Evolutionary conservation across 2,888 invertebrate species (phyloP), one percentile per base, ranked within the genome.

Genomic region (Melinaea menophilus): DNA sequence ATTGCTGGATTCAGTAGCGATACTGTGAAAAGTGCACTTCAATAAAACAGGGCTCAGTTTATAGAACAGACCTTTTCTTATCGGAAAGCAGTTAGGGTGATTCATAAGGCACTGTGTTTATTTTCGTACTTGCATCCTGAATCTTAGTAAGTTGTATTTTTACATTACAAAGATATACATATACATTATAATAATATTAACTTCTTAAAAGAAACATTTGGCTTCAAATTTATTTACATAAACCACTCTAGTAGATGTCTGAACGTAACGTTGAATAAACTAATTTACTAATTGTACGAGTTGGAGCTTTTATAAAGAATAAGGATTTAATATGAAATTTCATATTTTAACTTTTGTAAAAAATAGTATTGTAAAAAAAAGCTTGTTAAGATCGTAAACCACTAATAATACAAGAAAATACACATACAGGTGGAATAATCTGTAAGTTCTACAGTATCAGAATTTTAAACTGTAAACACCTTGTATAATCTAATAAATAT

Each of bases 1-100:
- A 79, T 80, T 85, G 81, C 80, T 84, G 82, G 82, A 81, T 82
- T 81, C 81, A 75, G 79, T 77, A 76, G 82, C 88, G 88, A 87
- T 86, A 86, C 81, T 83, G 79, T 82, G 85, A 85, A 88, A 88
- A 88, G 88, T 85, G 83, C 85, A 76, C 81, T 81, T 88, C 88
- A 88, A 88, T 88, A 88, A 88, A 87, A 85, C 85, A 84, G 83
- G 79, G 77, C 81, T 70, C 80, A 81, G 80, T 84, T 77, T 82
- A 82, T 84, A 82, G 81, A 77, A 75, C 78, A 72, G 77, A 75
- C 79, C 79, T 77, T 79, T 82, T 76, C 84, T 86, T 86, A 86
- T 86, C 85, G 86, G 84, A 82, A 88, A 22, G 1, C 22, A 22
- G 22, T 22, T 1, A 88, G 77, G 73, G 84, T 90, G 87, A 89